Evolutionary conservation across 2,888 invertebrate genomes (phyloP), one percentile per base, ranked within the genome.

Genomic region (Amiota minor): DNA sequence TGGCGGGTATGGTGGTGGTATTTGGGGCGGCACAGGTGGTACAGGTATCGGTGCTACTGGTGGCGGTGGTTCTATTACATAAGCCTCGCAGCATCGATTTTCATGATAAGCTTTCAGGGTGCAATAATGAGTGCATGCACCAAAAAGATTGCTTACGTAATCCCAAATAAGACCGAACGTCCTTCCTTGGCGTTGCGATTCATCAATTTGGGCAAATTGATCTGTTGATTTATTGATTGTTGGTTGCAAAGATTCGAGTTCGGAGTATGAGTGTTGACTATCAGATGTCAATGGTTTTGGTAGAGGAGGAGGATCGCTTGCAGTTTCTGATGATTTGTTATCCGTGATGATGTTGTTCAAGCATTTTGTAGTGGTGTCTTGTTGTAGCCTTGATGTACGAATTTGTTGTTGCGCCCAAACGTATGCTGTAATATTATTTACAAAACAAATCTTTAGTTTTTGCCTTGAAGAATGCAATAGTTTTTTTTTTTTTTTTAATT

Each of bases 51-150:
- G 73, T 16, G 69, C 53, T 10, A 61, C 64, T 0, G 77, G 75
- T 20, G 50, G 45, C 2, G 69, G 71, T 10, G 70, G 79, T 12
- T 23, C 61, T 1, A 78, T 45, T 0, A 82, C 71, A 23, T 78
- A 76, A 0, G 78, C 76, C 20, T 81, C 81, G 50, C 86, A 87
- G 77, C 88, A 88, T 47, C 81, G 83, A 70, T 83, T 82, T 50
- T 79, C 77, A 67, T 83, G 83, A 68, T 76, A 87, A 8, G 82
- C 87, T 55, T 83, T 81, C 59, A 86, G 10, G 0, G 88, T 87
- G 72, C 87, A 87, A 18, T 87, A 87, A 18, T 78, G 73, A 9
- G 82, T 78, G 47, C 88, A 87, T 2, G 71, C 46, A 45, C 78
- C 74, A 45, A 80, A 77, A 0, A 88, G 72, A 2, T 74, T 80